A percentile compares a stretch with the other conserved stretches of the same genome.
These are phyloP conservation scores for Zosterops pallidus DNA, from an alignment of 2,113 vertebrate genomes.

Conservation along the genomic window DNA sequence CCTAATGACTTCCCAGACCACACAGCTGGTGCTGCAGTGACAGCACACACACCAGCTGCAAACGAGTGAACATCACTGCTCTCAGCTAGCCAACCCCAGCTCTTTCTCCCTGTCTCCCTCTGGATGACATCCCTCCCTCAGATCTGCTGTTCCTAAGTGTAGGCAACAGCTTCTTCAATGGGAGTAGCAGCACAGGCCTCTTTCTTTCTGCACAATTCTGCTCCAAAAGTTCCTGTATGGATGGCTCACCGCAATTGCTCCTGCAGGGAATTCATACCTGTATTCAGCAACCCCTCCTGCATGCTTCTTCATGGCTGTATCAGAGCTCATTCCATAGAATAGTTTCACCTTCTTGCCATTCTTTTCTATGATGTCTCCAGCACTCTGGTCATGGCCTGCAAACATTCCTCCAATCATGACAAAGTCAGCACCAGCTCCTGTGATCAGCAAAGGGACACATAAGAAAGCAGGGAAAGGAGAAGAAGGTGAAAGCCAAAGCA, in stretches of 20 bases:
- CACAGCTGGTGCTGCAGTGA: neutral
- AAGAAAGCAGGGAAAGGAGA: neutral
- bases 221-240: neutral
- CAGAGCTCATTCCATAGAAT: constrained; percentile 98
- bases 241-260: neutral
- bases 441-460: neutral
- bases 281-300: constrained; percentile 93
- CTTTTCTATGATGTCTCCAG: constrained; percentile 90
- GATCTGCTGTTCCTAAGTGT: neutral
- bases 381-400: constrained; percentile 95
- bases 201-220: neutral
- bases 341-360: constrained; percentile 94
- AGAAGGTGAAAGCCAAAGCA: neutral
- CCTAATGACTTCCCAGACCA: neutral
- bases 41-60: neutral
- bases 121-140: neutral
- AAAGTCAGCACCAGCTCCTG: constrained; percentile 95
- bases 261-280: constrained; percentile 76
- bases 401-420: constrained; percentile 99
- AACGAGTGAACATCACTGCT: accelerated
- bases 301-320: constrained; percentile 97
- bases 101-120: neutral
- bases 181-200: neutral
- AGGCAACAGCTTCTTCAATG: neutral
- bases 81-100: neutral